Base-by-base conservation (phyloP, 2,888 invertebrate genomes). In the Artemia sp. region DNA sequence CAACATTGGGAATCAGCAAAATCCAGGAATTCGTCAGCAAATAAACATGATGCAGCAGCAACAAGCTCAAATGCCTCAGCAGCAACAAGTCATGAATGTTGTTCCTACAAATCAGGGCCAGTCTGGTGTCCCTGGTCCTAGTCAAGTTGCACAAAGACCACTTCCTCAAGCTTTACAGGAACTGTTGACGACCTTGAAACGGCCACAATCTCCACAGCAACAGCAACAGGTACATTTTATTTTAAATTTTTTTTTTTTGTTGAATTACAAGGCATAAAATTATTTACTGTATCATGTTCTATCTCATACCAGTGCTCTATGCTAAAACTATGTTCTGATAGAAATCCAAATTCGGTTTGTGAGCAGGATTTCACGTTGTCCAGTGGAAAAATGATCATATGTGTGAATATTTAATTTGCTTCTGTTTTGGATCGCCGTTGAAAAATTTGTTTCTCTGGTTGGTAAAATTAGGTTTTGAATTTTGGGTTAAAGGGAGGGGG, bases 141-240 rank as follows among this genome's bases (percentile, higher is more conserved):
- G 77, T 53, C 79, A 80, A 68, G 69, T 76, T 79, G 74, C 82
- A 82, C 67, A 84, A 84, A 74, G 72, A 69, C 71, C 71, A 58
- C 69, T 72, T 51, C 70, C 72, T 11, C 84, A 88, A 75, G 89
- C 89, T 72, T 80, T 91, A 70, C 89, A 89, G 75, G 88, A 92
- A 78, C 85, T 96, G 38, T 87, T 95, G 85, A 86, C 88, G 75
- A 92, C 92, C 72, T 83, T 97, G 69, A 86, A 90, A 75, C 90
- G 90, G 75, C 93, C 94, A 69, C 88, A 88, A 75, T 88, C 90
- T 68, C 89, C 89, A 73, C 92, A 94, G 77, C 94, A 95, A 77
- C 94, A 95, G 77, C 88, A 88, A 77, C 89, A 90, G 80, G 24
- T 58, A 58, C n/a, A 8, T 58, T 58, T 58, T 14, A 14, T 8